Base-by-base conservation (phyloP, 2,113 vertebrate genomes). In the Phaethornis superciliosus region DNA sequence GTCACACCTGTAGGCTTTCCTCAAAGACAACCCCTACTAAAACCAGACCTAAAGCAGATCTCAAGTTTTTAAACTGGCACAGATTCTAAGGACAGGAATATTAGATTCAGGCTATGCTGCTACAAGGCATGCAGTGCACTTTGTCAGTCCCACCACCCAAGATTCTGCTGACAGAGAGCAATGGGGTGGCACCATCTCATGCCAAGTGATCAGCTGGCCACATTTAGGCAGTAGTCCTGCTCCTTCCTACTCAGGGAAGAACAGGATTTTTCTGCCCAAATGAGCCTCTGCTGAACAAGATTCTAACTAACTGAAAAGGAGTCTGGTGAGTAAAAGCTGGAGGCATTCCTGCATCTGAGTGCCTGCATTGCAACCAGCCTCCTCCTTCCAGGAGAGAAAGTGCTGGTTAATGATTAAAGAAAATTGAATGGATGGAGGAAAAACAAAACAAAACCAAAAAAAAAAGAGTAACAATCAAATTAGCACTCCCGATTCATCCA, bases 321-420 rank as follows among this genome's bases (percentile, higher is more conserved):
- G 5, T 7, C 59, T 75, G 42, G 19, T 62, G 51, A 76, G 24
- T 19, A 72, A 85, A 55, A 92, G 55, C 20, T 35, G 33, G 11
- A 91, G 15, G 23, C 51, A 55, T 51, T 67, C 59, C 63, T 85
- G 47, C 51, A 64, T 63, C 59, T 4, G 6, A 70, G n/a, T 22
- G 40, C 21, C 67, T 55, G 65, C 59, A 77, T 5, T 83, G 74
- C 37, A 71, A 30, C 42, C 80, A 90, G 49, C 42, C 77, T 92
- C 64, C 62, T 71, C 71, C 24, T 64, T 85, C 64, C 60, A 23
- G n/a, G 33, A 65, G 37, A 87, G 54, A 79, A 93, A 90, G 52
- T 33, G 35, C 62, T 84, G 19, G 56, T 89, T 95, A 94, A 94
- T 44, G 30, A 95, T 72, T 92, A 91, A 85, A 87, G 65, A 71